phyloP scores from a whole-genome alignment of 2,797 vertebrate species.

The Falco cherrug region DNA sequence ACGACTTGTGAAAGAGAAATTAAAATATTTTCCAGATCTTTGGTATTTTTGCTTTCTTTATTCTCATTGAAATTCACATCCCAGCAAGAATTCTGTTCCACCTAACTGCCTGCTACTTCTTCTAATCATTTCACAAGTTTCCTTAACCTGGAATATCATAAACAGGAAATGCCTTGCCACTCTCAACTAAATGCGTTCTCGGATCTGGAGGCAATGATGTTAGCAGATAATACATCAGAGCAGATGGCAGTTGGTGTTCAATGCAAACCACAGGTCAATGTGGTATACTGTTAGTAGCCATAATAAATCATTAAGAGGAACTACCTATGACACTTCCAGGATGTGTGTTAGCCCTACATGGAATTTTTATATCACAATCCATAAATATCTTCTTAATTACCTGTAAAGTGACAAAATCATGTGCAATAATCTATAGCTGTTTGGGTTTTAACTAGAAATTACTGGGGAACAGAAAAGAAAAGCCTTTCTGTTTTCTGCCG shows the following conservation, averaged over 20 bases:
- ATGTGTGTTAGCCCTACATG: conserved; percentile 53
- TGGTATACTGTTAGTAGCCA: conserved; percentile 48
- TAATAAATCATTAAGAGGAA: conserved; percentile 73
- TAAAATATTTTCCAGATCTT: not conserved
- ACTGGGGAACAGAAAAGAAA: not conserved
- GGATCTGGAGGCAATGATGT: conserved; percentile 30
- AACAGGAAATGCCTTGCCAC: conserved; percentile 59
- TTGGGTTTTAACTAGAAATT: not conserved
- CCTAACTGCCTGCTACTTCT: conserved; percentile 4
- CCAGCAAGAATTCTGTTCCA: not conserved
- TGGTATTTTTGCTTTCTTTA: not conserved
- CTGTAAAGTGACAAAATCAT: conserved; percentile 15
- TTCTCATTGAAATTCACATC: not conserved
- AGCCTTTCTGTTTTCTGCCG: not conserved
- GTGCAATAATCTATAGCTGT: not conserved
- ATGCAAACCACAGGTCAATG: conserved; percentile 51
- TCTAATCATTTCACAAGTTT: conserved; percentile 20
- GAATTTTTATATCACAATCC: conserved; percentile 57
- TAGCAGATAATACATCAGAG: conserved; percentile 62
- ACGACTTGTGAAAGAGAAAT: not conserved
- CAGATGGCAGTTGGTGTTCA: conserved; percentile 60
- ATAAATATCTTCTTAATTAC: conserved; percentile 43
- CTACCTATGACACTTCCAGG: conserved; percentile 56
- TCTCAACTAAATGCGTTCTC: conserved; percentile 15
- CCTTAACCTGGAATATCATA: conserved; percentile 37